A percentile compares a stretch with the other conserved stretches of the same genome.
Evolutionary conservation across 2,888 invertebrate species (phyloP).

Genomic region (Rhogogaster chlorosoma): DNA sequence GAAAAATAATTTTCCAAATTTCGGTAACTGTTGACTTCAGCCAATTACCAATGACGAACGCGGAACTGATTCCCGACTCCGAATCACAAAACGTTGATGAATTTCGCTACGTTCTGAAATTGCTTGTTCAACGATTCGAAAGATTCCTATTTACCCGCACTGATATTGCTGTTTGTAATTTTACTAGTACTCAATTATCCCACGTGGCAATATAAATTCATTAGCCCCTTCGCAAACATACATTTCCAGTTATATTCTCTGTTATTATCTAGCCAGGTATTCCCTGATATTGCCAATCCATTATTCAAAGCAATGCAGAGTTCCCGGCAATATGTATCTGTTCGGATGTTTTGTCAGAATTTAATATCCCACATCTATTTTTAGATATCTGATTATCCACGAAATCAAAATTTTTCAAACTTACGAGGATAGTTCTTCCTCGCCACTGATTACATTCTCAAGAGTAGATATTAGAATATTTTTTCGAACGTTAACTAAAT

Average conservation of each 20-base stretch:
- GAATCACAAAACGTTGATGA: neutral
- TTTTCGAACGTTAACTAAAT: no score
- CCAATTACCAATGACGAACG: neutral
- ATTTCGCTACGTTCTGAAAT: constrained; percentile 10
- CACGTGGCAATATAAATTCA: constrained; percentile 24
- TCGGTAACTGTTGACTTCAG: neutral
- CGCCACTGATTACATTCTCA: no score
- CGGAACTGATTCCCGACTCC: neutral
- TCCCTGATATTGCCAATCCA: neutral
- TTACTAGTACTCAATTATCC: constrained; percentile 7
- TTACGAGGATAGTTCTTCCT: neutral
- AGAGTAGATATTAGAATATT: no score
- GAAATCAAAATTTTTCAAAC: neutral
- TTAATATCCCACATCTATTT: neutral
- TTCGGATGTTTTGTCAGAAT: neutral
- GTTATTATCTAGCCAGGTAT: neutral
- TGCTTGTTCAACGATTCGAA: neutral
- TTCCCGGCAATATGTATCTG: neutral
- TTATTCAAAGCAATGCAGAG: neutral
- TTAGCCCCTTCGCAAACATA: neutral
- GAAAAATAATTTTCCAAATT: neutral
- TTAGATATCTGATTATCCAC: neutral
- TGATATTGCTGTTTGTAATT: constrained; percentile 14
- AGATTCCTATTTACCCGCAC: neutral
- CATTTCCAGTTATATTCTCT: neutral